These are phyloP conservation scores for Pandion haliaetus DNA, from an alignment of 2,113 vertebrate species.

Conservation along the genomic window DNA sequence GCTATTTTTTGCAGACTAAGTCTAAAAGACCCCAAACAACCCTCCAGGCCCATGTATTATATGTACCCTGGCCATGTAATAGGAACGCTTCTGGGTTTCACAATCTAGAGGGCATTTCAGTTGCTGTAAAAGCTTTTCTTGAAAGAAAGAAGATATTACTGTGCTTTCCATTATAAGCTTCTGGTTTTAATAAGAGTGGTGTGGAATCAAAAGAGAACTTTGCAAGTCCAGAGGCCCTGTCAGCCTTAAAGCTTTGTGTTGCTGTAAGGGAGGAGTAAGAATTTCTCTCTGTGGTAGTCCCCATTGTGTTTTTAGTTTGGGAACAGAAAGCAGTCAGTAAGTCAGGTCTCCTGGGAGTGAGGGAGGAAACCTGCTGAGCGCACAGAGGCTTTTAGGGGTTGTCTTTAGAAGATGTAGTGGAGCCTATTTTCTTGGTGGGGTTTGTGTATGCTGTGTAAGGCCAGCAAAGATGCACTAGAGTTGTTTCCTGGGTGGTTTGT, in stretches of 20 bases:
- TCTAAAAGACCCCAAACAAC: neutral
- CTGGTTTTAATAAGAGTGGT: conserved; percentile 49
- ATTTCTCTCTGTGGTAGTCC: conserved; percentile 28
- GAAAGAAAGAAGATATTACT: conserved; percentile 30
- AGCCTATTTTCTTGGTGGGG: neutral
- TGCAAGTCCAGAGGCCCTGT: conserved; percentile 25
- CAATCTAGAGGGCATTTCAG: conserved; percentile 45
- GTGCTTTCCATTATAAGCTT: conserved; percentile 41
- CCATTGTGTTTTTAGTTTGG: conserved; percentile 39
- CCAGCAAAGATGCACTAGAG: neutral
- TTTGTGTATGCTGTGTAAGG: neutral
- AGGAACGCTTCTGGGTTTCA: conserved; percentile 20
- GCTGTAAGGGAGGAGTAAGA: conserved; percentile 35
- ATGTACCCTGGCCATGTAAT: neutral
- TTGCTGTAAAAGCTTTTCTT: conserved; percentile 43
- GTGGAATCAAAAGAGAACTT: conserved; percentile 41
- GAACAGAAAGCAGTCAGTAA: conserved; percentile 35
- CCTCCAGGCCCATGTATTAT: neutral
- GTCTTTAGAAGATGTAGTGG: neutral
- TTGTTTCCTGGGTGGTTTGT: neutral
- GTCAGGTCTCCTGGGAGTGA: neutral
- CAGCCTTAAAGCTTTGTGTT: conserved; percentile 47
- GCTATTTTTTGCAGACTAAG: neutral
- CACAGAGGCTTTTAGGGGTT: neutral
- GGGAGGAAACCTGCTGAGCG: neutral